Conservation (phyloP, 2,888 invertebrate species). For the Venustoraphidia nigricollis region DNA sequence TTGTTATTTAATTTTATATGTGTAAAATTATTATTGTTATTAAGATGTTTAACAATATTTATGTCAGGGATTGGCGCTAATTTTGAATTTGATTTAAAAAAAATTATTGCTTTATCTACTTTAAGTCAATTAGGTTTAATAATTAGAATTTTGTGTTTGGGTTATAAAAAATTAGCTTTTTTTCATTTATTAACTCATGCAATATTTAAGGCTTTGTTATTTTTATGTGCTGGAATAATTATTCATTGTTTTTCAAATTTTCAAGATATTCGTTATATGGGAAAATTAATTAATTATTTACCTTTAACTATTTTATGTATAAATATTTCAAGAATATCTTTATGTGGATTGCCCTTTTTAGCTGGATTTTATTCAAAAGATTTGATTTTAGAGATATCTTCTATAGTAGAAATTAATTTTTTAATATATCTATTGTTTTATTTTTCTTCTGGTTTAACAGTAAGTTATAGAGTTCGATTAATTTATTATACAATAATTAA, state of each 20-base stretch:
- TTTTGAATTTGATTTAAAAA: conserved; percentile 57
- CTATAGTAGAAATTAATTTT: conserved; percentile 35
- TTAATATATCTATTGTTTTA: conserved; percentile 37
- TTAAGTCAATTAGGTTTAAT: conserved; percentile 62
- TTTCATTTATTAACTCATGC: conserved; percentile 61
- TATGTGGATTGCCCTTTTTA: conserved; percentile 49
- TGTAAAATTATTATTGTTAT: conserved; percentile 37
- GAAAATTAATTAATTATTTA: conserved; percentile 30
- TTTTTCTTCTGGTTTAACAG: conserved; percentile 38
- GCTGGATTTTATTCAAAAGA: conserved; percentile 50
- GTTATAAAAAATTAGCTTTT: conserved; percentile 39
- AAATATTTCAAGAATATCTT: conserved; percentile 40
- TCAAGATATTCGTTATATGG: conserved; percentile 54
- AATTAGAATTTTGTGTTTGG: conserved; percentile 45
- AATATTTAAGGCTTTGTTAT: conserved; percentile 59
- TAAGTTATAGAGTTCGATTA: conserved; percentile 37
- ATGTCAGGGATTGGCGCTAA: conserved; percentile 41
- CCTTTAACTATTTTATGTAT: conserved; percentile 38
- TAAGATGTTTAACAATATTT: conserved; percentile 42
- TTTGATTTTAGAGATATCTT: conserved; percentile 41
- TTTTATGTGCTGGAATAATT: conserved; percentile 53
- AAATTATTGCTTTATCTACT: conserved; percentile 64
- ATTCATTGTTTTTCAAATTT: conserved; percentile 46
- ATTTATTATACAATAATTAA: conserved; percentile 33
- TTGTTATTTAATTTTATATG: conserved; percentile 29